Evolutionary conservation across 2,888 invertebrate species (phyloP).

Genomic region (Chrysolina oricalcia): DNA sequence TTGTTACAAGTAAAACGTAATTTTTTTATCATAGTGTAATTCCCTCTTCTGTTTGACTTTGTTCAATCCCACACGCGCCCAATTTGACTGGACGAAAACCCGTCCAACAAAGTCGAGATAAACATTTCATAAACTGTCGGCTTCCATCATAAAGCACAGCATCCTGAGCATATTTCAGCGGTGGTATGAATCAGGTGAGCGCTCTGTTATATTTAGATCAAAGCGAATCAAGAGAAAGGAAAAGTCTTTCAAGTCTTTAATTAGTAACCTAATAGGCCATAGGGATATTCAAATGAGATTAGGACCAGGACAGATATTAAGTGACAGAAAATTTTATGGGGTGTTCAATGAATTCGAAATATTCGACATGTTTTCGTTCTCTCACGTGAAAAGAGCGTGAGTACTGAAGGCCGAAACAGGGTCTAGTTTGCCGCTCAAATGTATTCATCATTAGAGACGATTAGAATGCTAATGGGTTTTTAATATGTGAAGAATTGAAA

Average conservation of each 20-base stretch:
- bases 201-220: slow-evolving; percentile 58
- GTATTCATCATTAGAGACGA: slow-evolving; percentile 10
- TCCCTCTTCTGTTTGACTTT: no score
- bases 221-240: slow-evolving; percentile 48
- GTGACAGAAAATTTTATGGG: slow-evolving; percentile 24
- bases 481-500: background rate
- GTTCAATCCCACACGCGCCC: background rate
- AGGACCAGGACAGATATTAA: slow-evolving; percentile 39
- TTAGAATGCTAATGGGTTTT: background rate
- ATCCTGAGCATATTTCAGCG: slow-evolving; percentile 19
- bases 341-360: slow-evolving; percentile 2
- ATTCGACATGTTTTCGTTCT: background rate
- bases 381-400: background rate
- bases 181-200: slow-evolving; percentile 40
- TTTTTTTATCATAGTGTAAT: no score
- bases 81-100: slow-evolving; percentile 5
- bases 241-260: slow-evolving; percentile 57
- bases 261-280: slow-evolving; percentile 47
- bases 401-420: background rate
- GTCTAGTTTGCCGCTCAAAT: background rate
- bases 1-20: no score
- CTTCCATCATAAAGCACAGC: slow-evolving; percentile 19
- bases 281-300: slow-evolving; percentile 36
- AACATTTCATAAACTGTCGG: slow-evolving; percentile 17
- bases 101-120: background rate